Conservation (phyloP, 2,797 vertebrate species). For the Coendou prehensilis region DNA sequence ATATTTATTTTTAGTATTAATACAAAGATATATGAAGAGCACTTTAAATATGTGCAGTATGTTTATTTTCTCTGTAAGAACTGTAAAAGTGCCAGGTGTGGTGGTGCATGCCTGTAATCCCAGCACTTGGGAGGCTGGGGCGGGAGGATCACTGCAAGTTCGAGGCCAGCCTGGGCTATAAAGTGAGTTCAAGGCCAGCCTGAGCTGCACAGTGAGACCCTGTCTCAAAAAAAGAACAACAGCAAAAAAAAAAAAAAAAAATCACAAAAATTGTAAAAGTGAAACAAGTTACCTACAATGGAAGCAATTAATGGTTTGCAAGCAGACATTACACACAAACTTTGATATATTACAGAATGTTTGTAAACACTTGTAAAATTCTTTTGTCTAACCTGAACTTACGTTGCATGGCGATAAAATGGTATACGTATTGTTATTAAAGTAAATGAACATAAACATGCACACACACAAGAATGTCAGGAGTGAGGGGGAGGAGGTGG, state of each 20-base stretch:
- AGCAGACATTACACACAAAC: neutral
- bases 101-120: too few relatives aligned
- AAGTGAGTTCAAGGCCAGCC: neutral
- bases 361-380: constrained; percentile 21
- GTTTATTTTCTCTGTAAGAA: constrained; percentile 34
- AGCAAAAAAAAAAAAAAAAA: neutral
- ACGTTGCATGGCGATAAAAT: constrained; percentile 62
- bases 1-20: neutral
- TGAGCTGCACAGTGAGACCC: neutral
- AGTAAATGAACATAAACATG: constrained; percentile 17
- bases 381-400: constrained; percentile 50
- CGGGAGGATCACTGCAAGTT: neutral
- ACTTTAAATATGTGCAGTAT: constrained; percentile 18
- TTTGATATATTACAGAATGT: neutral
- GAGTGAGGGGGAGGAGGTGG: too few relatives aligned
- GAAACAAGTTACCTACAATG: neutral
- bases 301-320: neutral
- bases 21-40: neutral
- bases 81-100: neutral
- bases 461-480: too few relatives aligned
- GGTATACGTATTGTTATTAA: constrained; percentile 69
- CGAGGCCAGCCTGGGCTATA: neutral
- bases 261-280: neutral
- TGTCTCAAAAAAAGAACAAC: neutral
- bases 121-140: too few relatives aligned